These are phyloP conservation scores for Drosophila dunni DNA, from an alignment of 1,140 invertebrate species.

Conservation along the genomic window DNA sequence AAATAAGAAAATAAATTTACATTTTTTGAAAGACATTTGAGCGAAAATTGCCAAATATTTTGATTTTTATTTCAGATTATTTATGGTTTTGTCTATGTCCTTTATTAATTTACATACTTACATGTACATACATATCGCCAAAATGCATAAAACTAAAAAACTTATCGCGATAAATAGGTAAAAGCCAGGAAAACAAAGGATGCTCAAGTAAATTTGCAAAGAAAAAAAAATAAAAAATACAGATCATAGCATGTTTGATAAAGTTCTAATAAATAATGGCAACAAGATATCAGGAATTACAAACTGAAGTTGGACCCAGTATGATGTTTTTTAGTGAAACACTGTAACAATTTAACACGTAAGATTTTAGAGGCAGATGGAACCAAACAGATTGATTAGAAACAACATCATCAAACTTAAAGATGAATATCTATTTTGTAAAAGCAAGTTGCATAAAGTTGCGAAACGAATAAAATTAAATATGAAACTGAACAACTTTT, in stretches of 20 bases:
- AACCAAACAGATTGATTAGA: conserved; percentile 49
- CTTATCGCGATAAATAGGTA: conserved; percentile 50
- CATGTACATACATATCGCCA: conserved; percentile 81
- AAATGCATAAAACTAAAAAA: conserved; percentile 55
- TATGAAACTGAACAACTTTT: conserved; percentile 69
- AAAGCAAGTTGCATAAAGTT: conserved; percentile 55
- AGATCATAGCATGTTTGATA: conserved; percentile 19
- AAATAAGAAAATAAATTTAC: conserved; percentile 67
- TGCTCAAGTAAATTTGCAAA: conserved; percentile 39
- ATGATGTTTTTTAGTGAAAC: conserved; percentile 63
- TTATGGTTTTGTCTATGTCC: conserved; percentile 24
- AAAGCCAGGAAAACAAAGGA: conserved; percentile 37
- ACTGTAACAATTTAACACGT: conserved; percentile 65
- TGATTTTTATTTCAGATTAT: conserved; percentile 38
- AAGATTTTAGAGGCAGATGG: conserved; percentile 77
- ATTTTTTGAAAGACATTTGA: conserved; percentile 69
- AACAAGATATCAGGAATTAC: conserved; percentile 77
- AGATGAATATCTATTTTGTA: conserved; percentile 76
- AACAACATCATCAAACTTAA: conserved; percentile 23
- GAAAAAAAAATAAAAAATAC: conserved; percentile 18
- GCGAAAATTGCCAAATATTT: conserved; percentile 28
- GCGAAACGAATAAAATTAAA: conserved; percentile 39
- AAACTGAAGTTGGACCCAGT: conserved; percentile 80
- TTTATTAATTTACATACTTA: conserved; percentile 38
- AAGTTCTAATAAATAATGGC: conserved; percentile 57